Conservation (phyloP, 2,113 vertebrate genomes). For the Nannospalax galili region DNA sequence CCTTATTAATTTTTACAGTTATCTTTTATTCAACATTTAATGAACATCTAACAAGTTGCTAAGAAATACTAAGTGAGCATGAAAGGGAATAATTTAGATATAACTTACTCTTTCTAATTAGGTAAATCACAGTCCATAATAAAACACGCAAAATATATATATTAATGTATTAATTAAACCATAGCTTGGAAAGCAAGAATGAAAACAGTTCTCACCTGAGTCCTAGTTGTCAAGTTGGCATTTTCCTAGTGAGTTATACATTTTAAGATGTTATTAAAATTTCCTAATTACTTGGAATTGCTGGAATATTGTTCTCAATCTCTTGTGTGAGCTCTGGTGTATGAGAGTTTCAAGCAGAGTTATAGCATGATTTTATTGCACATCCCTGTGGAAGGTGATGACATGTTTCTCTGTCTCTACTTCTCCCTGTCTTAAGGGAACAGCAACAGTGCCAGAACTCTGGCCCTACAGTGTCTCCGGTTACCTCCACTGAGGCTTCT, state of each 20-base stretch:
- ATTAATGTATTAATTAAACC: constrained; percentile 41
- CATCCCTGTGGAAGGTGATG: neutral
- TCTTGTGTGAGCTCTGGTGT: neutral
- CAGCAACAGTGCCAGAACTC: neutral
- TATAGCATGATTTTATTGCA: neutral
- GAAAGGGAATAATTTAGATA: constrained; percentile 29
- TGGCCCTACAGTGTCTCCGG: neutral
- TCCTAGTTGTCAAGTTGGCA: neutral
- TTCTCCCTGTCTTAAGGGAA: constrained; percentile 57
- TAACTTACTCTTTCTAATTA: neutral
- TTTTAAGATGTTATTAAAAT: constrained; percentile 46
- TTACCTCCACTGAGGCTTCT: constrained; percentile 25
- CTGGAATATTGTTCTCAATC: neutral
- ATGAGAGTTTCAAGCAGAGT: neutral
- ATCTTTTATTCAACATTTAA: constrained; percentile 11
- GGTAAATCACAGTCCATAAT: neutral
- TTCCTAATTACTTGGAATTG: neutral
- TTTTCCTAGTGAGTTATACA: constrained; percentile 25
- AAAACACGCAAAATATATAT: constrained; percentile 8
- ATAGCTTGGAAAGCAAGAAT: constrained; percentile 36
- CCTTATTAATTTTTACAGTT: constrained; percentile 3
- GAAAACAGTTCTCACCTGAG: neutral
- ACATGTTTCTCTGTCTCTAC: neutral
- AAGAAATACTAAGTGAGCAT: constrained; percentile 19
- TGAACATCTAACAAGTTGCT: constrained; percentile 3